These are phyloP conservation scores for Maconellicoccus hirsutus DNA, from an alignment of 1,140 invertebrate species.

Conservation along the genomic window DNA sequence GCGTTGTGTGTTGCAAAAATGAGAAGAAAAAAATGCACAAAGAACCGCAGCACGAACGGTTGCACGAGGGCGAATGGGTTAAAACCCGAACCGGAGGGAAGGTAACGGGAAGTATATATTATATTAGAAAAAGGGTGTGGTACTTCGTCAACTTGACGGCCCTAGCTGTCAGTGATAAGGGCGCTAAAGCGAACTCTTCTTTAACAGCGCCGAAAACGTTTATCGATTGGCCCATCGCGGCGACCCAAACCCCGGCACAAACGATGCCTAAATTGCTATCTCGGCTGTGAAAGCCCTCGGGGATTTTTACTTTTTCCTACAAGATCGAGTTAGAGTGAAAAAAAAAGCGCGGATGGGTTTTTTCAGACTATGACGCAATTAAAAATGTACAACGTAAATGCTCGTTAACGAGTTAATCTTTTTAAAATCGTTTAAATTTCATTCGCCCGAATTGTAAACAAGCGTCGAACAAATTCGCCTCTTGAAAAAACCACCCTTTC, in stretches of 20 bases:
- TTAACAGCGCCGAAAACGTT: constrained; percentile 16
- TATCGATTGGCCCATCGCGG: constrained; percentile 21
- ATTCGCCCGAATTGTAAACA: too few relatives aligned
- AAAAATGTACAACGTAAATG: too few relatives aligned
- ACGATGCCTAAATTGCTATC: constrained; percentile 17
- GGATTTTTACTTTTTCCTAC: not conserved
- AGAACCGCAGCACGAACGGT: too few relatives aligned
- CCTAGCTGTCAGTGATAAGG: constrained; percentile 21
- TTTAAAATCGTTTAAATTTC: too few relatives aligned
- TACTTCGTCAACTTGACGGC: constrained; percentile 18
- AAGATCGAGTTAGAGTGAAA: not conserved
- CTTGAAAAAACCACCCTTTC: too few relatives aligned
- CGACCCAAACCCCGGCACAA: constrained; percentile 13
- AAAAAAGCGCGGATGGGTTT: too few relatives aligned
- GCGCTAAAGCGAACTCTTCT: constrained; percentile 20
- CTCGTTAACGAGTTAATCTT: too few relatives aligned
- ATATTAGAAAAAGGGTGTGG: constrained; percentile 22
- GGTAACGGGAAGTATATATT: constrained; percentile 14
- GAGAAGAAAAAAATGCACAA: not conserved
- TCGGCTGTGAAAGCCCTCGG: not conserved
- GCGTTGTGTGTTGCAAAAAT: not conserved
- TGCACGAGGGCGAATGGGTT: not conserved
- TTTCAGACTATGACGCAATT: too few relatives aligned
- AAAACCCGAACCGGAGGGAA: not conserved
- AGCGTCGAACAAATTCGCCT: too few relatives aligned